Percentiles rank a stretch among this genome's conserved stretches.
Evolutionary conservation across 2,113 vertebrate species (phyloP).

Genomic region (Rhinoderma darwinii): DNA sequence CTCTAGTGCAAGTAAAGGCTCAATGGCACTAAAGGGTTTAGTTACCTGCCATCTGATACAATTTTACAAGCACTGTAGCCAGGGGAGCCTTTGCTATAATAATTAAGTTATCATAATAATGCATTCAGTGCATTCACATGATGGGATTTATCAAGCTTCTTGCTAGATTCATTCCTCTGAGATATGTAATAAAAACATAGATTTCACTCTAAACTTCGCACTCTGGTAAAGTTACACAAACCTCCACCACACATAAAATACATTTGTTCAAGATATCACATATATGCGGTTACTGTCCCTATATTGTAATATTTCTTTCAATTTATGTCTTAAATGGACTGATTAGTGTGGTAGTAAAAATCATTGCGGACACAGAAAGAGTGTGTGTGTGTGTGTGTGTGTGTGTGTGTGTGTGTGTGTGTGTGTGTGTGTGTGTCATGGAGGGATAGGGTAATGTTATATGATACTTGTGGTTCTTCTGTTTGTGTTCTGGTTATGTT

Average conservation of each 20-base stretch:
- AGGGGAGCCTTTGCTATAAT: slow-evolving; percentile 52
- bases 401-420: no score
- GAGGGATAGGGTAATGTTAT: background rate
- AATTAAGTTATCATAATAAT: slow-evolving; percentile 60
- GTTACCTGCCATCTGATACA: slow-evolving; percentile 55
- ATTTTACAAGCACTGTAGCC: slow-evolving; percentile 55
- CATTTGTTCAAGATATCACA: background rate
- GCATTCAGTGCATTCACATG: slow-evolving; percentile 43
- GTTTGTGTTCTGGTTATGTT: background rate
- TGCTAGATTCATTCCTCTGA: slow-evolving; percentile 47
- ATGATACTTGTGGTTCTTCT: background rate
- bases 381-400: no score
- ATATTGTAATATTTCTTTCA: background rate
- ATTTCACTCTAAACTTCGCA: slow-evolving; percentile 25
- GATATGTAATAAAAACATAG: slow-evolving; percentile 53
- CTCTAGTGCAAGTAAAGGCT: slow-evolving; percentile 39
- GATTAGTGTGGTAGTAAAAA: background rate
- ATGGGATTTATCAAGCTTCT: slow-evolving; percentile 54
- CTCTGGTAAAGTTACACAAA: slow-evolving; percentile 39
- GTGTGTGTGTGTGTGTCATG: background rate
- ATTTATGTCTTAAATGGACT: background rate
- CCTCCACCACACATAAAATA: background rate
- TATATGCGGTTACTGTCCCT: background rate
- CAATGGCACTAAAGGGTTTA: slow-evolving; percentile 55
- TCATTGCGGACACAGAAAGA: background rate